A percentile compares a stretch with the other conserved stretches of the same genome.
Evolutionary conservation across 2,113 vertebrate species (phyloP).

Genomic region (Sterna hirundo): DNA sequence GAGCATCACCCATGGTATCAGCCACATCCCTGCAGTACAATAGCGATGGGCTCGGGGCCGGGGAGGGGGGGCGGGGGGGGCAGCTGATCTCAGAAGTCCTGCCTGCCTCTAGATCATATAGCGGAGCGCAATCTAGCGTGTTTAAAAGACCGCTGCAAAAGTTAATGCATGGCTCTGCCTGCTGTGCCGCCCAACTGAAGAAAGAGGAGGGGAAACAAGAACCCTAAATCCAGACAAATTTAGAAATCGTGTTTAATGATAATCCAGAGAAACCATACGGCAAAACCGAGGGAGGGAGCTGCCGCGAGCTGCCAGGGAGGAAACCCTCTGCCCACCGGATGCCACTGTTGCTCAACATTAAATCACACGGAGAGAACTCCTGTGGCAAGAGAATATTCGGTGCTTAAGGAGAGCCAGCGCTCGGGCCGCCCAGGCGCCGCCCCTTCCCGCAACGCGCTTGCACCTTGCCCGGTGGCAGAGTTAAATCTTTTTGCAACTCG

Average conservation of each 20-base stretch:
- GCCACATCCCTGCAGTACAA: neutral
- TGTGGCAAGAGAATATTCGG: slow-evolving; percentile 49
- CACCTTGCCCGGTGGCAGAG: neutral
- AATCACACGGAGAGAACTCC: slow-evolving; percentile 34
- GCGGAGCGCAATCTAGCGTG: accelerated
- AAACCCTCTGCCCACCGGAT: slow-evolving; percentile 71
- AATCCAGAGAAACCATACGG: neutral
- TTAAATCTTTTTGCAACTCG: neutral
- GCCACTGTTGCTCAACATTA: slow-evolving; percentile 73
- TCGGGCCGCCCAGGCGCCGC: neutral
- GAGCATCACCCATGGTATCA: neutral
- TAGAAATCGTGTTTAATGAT: neutral
- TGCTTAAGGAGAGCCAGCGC: neutral
- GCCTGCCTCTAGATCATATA: neutral
- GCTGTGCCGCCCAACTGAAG: neutral
- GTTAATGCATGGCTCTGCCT: neutral
- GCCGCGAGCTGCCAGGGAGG: neutral
- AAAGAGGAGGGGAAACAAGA: neutral
- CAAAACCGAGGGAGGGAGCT: neutral
- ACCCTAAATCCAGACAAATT: neutral
- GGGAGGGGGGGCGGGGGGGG: accelerated
- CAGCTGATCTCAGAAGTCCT: neutral
- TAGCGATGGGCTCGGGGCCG: accelerated
- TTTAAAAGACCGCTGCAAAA: neutral
- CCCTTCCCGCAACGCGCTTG: neutral